Percentiles rank a stretch among this genome's conserved stretches.
Evolutionary conservation across 2,888 invertebrate genomes (phyloP).

Genomic region (Anorthoa munda): DNA sequence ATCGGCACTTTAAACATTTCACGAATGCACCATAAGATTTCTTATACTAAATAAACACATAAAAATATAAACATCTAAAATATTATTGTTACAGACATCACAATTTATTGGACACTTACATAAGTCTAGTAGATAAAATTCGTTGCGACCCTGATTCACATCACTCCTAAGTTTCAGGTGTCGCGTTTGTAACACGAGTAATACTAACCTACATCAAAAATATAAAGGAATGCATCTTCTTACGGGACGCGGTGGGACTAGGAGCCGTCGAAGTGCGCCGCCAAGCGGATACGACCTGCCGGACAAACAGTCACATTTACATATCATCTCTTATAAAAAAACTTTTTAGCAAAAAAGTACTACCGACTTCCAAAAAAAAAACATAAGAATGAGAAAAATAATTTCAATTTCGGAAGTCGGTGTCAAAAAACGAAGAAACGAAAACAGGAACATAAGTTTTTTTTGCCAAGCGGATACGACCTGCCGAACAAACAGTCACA

Average conservation of each 20-base stretch:
- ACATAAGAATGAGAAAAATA: too few species aligned
- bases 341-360: too few species aligned
- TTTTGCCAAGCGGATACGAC: too few species aligned
- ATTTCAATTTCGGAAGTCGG: too few species aligned
- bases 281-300: constrained; percentile 87
- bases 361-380: too few species aligned
- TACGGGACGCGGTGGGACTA: constrained; percentile 81
- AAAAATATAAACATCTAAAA: constrained; percentile 90
- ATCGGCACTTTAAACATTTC: constrained; percentile 84
- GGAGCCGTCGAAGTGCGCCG: constrained; percentile 86
- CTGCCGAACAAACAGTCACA: too few species aligned
- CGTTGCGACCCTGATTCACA: constrained; percentile 86
- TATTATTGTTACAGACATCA: constrained; percentile 90
- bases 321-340: neutral
- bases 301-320: constrained; percentile 21
- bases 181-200: constrained; percentile 77
- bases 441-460: too few species aligned
- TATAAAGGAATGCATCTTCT: constrained; percentile 82
- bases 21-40: constrained; percentile 82
- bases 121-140: constrained; percentile 88
- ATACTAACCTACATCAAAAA: constrained; percentile 71
- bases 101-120: constrained; percentile 88
- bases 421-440: too few species aligned
- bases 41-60: constrained; percentile 89
- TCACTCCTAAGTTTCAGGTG: constrained; percentile 74